These are phyloP conservation scores for Autographa pulchrina DNA, from an alignment of 2,888 invertebrate species.

Conservation along the genomic window DNA sequence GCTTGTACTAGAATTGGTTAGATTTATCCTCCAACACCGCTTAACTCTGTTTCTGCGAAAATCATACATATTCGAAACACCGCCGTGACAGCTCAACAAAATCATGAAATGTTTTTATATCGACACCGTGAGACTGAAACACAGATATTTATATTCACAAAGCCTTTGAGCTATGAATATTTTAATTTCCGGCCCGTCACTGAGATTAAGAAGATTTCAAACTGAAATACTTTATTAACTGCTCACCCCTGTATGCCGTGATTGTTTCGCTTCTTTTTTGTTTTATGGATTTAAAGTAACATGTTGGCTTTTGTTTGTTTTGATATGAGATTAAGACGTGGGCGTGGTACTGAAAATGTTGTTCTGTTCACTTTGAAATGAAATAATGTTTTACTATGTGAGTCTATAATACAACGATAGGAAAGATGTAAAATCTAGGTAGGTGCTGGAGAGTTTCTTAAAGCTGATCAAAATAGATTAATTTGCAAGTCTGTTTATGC, in stretches of 20 bases:
- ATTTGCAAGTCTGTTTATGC: too few species aligned
- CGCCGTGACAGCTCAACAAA: constrained; percentile 19
- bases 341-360: not conserved
- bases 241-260: constrained; percentile 35
- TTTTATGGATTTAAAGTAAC: constrained; percentile 33
- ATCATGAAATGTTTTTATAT: constrained; percentile 54
- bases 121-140: constrained; percentile 46
- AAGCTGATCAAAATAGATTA: too few species aligned
- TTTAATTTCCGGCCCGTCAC: constrained; percentile 63
- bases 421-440: too few species aligned
- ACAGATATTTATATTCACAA: constrained; percentile 60
- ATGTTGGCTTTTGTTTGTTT: constrained; percentile 1
- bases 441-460: too few species aligned
- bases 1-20: not conserved
- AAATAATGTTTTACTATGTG: too few species aligned
- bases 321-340: not conserved
- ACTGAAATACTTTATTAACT: constrained; percentile 60
- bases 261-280: constrained; percentile 28
- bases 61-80: not conserved
- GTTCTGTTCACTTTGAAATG: too few species aligned
- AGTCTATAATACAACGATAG: too few species aligned
- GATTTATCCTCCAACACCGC: not conserved
- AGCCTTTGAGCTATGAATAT: constrained; percentile 62
- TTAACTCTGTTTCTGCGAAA: not conserved
- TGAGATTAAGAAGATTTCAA: constrained; percentile 57